phyloP scores from a whole-genome alignment of 2,113 vertebrate species.

The Tapirus terrestris region DNA sequence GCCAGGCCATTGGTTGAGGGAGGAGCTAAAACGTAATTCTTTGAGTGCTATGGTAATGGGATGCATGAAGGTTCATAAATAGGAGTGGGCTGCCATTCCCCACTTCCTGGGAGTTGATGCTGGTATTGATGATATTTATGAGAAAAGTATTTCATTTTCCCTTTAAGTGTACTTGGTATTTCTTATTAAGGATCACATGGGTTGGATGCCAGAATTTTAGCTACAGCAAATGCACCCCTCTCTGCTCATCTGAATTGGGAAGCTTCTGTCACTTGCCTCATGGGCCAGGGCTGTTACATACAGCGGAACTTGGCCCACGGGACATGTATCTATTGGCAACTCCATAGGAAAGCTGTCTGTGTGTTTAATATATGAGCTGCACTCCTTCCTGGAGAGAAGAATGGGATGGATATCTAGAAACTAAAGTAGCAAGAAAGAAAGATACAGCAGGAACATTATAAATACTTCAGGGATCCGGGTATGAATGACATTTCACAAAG shows the following conservation, averaged over 20 bases:
- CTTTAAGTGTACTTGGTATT: slow-evolving; percentile 35
- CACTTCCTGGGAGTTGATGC: not conserved
- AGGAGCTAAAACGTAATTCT: not conserved
- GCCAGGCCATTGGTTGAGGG: not conserved
- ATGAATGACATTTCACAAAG: slow-evolving; percentile 59
- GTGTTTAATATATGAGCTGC: not conserved
- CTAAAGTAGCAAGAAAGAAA: not conserved
- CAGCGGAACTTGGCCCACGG: not conserved
- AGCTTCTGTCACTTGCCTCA: slow-evolving; percentile 40
- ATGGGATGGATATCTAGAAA: not conserved
- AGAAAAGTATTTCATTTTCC: slow-evolving; percentile 44
- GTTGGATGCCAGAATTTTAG: not conserved
- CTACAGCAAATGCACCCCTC: not conserved
- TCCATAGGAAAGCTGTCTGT: not conserved
- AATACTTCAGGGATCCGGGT: slow-evolving; percentile 13
- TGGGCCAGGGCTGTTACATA: not conserved
- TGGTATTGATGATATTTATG: slow-evolving; percentile 18
- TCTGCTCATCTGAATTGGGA: slow-evolving; percentile 9
- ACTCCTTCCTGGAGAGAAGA: not conserved
- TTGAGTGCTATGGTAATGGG: not conserved
- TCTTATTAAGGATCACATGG: slow-evolving; percentile 41
- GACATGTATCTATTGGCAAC: not conserved
- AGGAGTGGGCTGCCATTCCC: not conserved
- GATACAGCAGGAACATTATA: slow-evolving; percentile 18
- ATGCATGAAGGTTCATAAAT: not conserved